Percentiles rank a stretch among this genome's conserved stretches.
phyloP scores from a whole-genome alignment of 2,113 vertebrate genomes.

The Silurus meridionalis region DNA sequence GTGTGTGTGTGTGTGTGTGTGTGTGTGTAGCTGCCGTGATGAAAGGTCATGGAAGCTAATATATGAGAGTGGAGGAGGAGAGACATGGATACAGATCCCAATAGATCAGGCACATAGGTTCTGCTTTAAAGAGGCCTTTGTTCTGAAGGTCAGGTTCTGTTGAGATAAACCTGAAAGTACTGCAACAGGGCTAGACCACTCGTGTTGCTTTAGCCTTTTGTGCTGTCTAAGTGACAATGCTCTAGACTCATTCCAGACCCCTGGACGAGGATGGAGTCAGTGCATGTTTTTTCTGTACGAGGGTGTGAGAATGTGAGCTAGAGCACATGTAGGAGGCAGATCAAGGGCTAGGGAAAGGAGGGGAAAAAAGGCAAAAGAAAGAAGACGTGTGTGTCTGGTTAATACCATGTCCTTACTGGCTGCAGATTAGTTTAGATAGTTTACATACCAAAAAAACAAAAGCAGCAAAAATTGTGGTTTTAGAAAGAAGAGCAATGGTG shows the following conservation, averaged over 20 bases:
- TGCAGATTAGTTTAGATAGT: neutral
- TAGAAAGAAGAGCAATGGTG: neutral
- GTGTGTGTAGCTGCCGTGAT: slow-evolving; percentile 10
- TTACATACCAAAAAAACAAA: slow-evolving; percentile 7
- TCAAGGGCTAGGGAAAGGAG: slow-evolving; percentile 4
- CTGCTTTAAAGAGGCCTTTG: slow-evolving; percentile 18
- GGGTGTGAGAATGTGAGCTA: slow-evolving; percentile 17
- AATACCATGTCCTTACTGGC: neutral
- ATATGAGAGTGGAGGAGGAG: slow-evolving; percentile 10
- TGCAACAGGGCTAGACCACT: neutral
- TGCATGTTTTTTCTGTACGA: slow-evolving; percentile 4
- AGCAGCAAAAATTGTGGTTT: neutral
- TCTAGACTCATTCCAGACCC: slow-evolving; percentile 29
- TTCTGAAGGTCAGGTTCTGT: slow-evolving; percentile 35
- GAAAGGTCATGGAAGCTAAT: slow-evolving; percentile 25
- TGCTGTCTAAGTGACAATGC: neutral
- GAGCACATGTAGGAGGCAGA: slow-evolving; percentile 12
- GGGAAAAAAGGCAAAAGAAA: neutral
- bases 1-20: neutral
- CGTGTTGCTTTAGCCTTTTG: neutral
- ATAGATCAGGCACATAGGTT: neutral
- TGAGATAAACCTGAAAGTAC: slow-evolving; percentile 14
- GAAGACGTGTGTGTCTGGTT: slow-evolving; percentile 22
- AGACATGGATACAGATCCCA: neutral
- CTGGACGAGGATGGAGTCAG: neutral